Evolutionary conservation across 1,140 invertebrate species (phyloP).

Genomic region (Neoseiulus cucumeris): DNA sequence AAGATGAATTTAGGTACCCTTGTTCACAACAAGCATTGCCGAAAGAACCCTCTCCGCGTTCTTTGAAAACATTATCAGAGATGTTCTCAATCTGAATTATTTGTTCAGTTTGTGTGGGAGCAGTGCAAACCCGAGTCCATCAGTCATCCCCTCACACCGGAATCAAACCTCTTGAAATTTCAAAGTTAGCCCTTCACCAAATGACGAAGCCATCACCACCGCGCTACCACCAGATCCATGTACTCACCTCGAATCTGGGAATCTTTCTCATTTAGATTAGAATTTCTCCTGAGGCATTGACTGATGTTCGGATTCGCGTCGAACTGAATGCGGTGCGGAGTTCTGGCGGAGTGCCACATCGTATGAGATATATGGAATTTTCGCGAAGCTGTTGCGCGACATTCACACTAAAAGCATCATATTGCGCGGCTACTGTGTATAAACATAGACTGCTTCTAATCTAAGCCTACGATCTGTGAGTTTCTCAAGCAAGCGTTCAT

Average conservation of each 20-base stretch:
- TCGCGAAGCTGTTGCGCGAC: not conserved
- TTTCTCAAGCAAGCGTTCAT: too few relatives aligned
- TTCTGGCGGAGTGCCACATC: not conserved
- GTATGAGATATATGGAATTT: not conserved
- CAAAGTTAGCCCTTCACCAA: too few relatives aligned
- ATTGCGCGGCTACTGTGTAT: not conserved
- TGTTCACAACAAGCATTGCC: not conserved
- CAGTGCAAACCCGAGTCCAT: not conserved
- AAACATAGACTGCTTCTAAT: too few relatives aligned
- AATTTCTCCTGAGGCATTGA: not conserved
- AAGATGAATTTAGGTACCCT: not conserved
- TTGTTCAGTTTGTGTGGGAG: not conserved
- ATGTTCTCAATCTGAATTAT: not conserved
- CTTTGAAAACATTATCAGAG: not conserved
- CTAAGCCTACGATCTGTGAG: too few relatives aligned
- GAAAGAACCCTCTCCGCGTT: not conserved
- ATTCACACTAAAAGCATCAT: not conserved
- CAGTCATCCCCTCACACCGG: not conserved
- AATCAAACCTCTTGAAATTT: not conserved
- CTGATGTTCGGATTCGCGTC: not conserved
- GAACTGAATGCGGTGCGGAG: not conserved
- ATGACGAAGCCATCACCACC: not conserved
- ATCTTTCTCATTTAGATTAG: not conserved
- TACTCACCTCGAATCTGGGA: conserved; percentile 7
- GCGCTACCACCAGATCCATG: not conserved